Conservation (phyloP, 2,113 vertebrate species). For the Austrofundulus limnaeus region DNA sequence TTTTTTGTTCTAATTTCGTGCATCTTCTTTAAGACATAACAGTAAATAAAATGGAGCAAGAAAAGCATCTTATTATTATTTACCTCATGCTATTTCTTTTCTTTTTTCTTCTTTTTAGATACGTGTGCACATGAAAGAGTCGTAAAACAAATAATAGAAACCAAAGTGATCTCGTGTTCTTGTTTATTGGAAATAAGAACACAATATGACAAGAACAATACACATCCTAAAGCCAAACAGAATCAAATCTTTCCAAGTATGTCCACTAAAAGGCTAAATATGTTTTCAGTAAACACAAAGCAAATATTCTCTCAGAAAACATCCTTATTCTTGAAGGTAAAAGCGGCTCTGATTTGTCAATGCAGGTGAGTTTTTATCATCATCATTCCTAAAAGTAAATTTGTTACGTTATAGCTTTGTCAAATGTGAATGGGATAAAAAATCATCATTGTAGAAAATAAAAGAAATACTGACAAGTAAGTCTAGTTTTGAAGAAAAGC, state of each 20-base stretch:
- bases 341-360: slow-evolving; percentile 10
- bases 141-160: slow-evolving; percentile 54
- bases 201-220: slow-evolving; percentile 68
- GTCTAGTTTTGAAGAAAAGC: slow-evolving; percentile 75
- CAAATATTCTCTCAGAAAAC: slow-evolving; percentile 15
- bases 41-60: too few species aligned
- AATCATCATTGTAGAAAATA: slow-evolving; percentile 24
- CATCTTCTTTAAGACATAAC: too few species aligned
- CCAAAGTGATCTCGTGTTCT: slow-evolving; percentile 57
- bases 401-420: too few species aligned
- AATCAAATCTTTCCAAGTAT: slow-evolving; percentile 31
- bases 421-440: background rate
- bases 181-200: slow-evolving; percentile 75
- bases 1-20: too few species aligned
- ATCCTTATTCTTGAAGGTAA: slow-evolving; percentile 12
- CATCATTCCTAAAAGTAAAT: background rate
- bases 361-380: background rate
- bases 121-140: background rate
- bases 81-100: background rate
- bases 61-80: too few species aligned
- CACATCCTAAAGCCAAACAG: slow-evolving; percentile 64
- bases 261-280: slow-evolving; percentile 32
- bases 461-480: slow-evolving; percentile 63
- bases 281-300: slow-evolving; percentile 50
- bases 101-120: background rate